A percentile compares a stretch with the other conserved stretches of the same genome.
phyloP scores from a whole-genome alignment of 2,888 invertebrate species.

The Drosophila bunnanda region DNA sequence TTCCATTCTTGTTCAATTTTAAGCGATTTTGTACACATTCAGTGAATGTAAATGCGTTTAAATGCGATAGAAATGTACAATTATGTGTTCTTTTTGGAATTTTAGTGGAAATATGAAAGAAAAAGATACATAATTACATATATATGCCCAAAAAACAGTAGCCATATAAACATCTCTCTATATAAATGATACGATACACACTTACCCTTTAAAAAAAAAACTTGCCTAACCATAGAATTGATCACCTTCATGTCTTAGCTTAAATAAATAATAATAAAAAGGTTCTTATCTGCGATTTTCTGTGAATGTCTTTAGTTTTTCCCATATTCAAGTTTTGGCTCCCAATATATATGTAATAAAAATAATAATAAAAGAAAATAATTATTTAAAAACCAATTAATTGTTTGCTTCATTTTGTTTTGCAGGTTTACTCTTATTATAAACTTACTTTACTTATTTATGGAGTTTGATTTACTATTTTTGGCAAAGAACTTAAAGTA shows the following conservation, averaged over 20 bases:
- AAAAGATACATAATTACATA: neutral
- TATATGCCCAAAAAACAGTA: neutral
- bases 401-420: neutral
- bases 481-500: neutral
- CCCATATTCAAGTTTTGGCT: neutral
- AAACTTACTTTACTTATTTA: neutral
- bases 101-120: neutral
- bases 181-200: neutral
- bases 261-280: neutral
- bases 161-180: constrained; percentile 10
- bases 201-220: neutral
- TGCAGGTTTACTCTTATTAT: neutral
- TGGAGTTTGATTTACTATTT: neutral
- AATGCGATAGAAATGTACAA: neutral
- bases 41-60: constrained; percentile 27
- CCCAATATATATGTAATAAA: neutral
- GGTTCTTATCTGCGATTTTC: neutral
- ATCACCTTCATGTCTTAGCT: neutral
- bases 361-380: neutral
- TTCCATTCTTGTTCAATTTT: neutral
- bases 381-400: neutral
- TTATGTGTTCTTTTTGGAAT: neutral
- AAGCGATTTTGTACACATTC: constrained; percentile 24
- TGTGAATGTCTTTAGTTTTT: neutral
- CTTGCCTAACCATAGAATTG: neutral